phyloP scores from a whole-genome alignment of 2,888 invertebrate species.

The Diadegma fenestrale region DNA sequence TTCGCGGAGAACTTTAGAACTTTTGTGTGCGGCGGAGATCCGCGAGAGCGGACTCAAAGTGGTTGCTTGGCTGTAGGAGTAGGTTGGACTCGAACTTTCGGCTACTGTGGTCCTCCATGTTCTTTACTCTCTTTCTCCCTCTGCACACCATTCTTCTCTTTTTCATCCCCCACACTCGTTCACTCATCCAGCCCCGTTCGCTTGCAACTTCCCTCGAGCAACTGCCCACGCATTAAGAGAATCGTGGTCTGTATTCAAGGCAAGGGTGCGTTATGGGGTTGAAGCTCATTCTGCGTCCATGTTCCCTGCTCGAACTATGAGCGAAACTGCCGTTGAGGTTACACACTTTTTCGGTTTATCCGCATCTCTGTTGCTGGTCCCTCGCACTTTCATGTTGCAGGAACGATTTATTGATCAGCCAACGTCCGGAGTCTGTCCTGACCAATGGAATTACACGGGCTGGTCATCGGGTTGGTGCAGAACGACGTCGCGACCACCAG shows the following conservation, averaged over 20 bases:
- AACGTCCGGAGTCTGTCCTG: conserved; percentile 67
- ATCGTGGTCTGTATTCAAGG: conserved; percentile 56
- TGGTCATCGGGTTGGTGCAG: conserved; percentile 64
- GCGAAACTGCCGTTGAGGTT: conserved; percentile 51
- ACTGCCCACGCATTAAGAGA: conserved; percentile 25
- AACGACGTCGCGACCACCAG: conserved; percentile 36
- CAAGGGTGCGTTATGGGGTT: conserved; percentile 62
- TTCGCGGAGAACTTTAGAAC: conserved; percentile 72
- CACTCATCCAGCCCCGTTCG: conserved; percentile 46
- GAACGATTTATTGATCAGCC: conserved; percentile 83
- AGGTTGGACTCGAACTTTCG: conserved; percentile 52
- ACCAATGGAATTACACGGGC: conserved; percentile 77
- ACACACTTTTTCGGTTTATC: conserved; percentile 56
- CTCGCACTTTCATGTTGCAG: conserved; percentile 71
- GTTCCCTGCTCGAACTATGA: conserved; percentile 18
- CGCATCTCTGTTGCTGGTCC: conserved; percentile 60
- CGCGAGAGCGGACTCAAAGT: conserved; percentile 61
- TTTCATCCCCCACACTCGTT: conserved; percentile 34
- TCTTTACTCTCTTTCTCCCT: conserved; percentile 48
- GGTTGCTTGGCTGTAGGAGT: conserved; percentile 54
- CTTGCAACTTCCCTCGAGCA: conserved; percentile 50
- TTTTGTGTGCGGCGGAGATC: conserved; percentile 69
- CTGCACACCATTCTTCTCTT: conserved; percentile 18
- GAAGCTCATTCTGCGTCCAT: conserved; percentile 35
- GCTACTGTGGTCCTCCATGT: conserved; percentile 53